phyloP scores from a whole-genome alignment of 2,888 invertebrate genomes.

The Dryobota labecula region DNA sequence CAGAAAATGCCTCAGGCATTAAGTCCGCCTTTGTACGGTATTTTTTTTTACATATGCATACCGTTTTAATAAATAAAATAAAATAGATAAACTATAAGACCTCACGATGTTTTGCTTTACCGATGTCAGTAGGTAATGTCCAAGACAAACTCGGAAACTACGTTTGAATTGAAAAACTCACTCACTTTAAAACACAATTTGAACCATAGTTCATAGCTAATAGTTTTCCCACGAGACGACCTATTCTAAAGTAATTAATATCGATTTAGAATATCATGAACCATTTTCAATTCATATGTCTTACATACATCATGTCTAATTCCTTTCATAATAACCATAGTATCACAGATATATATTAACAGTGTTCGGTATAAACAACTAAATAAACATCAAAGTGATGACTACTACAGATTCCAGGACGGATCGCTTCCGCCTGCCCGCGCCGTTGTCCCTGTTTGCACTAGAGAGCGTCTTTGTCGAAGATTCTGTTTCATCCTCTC shows the following conservation, averaged over 20 bases:
- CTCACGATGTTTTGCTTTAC: too few relatives aligned
- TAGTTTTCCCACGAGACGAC: background rate
- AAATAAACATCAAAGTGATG: constrained; percentile 62
- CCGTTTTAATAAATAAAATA: too few relatives aligned
- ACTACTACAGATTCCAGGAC: constrained; percentile 49
- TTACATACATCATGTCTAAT: background rate
- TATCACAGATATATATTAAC: constrained; percentile 14
- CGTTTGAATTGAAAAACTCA: too few relatives aligned
- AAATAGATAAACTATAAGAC: too few relatives aligned
- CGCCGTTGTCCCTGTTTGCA: constrained; percentile 49
- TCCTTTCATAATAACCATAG: background rate
- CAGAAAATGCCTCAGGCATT: too few relatives aligned
- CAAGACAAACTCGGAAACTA: too few relatives aligned
- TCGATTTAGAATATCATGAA: background rate
- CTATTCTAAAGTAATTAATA: background rate
- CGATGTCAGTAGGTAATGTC: too few relatives aligned
- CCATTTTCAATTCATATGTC: background rate
- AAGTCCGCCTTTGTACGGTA: too few relatives aligned
- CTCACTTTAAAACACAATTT: too few relatives aligned
- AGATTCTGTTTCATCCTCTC: constrained; percentile 57
- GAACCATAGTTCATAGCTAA: too few relatives aligned
- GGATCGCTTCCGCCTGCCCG: constrained; percentile 55
- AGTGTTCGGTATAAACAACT: constrained; percentile 49
- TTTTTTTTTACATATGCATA: too few relatives aligned
- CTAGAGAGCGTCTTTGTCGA: constrained; percentile 50